Percentiles rank a stretch among this genome's conserved stretches.
These are phyloP conservation scores for Pipra filicauda DNA, from an alignment of 2,113 vertebrate genomes.

Conservation along the genomic window DNA sequence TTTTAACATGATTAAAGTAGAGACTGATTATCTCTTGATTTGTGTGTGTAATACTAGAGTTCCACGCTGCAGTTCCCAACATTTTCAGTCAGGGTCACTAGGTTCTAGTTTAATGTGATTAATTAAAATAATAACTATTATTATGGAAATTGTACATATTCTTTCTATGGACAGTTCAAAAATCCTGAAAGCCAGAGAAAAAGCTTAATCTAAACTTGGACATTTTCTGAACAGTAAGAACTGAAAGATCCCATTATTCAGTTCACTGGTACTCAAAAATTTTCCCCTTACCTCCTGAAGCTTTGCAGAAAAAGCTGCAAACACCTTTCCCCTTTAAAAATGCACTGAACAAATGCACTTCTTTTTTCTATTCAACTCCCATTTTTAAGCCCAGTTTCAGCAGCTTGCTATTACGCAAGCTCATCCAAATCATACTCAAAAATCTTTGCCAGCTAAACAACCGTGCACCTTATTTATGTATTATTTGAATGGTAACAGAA, in stretches of 20 bases:
- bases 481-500: neutral
- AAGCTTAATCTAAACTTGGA: neutral
- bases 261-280: neutral
- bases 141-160: neutral
- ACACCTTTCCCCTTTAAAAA: neutral
- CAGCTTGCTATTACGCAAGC: neutral
- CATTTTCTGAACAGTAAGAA: neutral
- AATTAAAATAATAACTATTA: constrained; percentile 42
- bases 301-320: neutral
- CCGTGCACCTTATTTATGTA: neutral
- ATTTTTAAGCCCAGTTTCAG: neutral
- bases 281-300: neutral
- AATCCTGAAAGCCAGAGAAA: neutral
- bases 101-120: constrained; percentile 58
- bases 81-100: constrained; percentile 24
- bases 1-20: constrained; percentile 2
- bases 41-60: neutral
- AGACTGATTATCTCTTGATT: neutral
- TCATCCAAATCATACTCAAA: neutral
- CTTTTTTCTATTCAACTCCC: neutral
- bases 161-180: neutral
- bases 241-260: accelerated
- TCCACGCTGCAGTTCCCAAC: neutral
- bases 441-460: neutral
- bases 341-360: neutral